Conservation (phyloP, 2,888 invertebrate genomes). For the Dasysyrphus albostriatus region DNA sequence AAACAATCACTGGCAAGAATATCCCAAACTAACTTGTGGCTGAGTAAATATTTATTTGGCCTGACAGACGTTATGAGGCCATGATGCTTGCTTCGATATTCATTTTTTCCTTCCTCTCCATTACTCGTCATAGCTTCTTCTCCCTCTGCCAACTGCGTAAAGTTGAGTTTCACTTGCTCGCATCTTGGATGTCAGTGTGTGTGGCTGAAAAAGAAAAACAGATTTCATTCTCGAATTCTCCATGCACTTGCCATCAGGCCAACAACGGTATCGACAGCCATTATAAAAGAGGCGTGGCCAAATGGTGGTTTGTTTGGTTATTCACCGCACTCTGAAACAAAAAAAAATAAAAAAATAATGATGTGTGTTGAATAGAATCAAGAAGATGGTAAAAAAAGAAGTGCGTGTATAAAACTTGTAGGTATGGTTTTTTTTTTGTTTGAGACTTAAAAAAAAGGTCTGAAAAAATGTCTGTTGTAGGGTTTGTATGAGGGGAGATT, state of each 20-base stretch:
- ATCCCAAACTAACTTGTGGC: constrained; percentile 52
- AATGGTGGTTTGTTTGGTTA: constrained; percentile 42
- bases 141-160: not conserved
- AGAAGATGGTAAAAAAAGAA: constrained; percentile 14
- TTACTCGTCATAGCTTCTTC: not conserved
- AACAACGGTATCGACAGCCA: constrained; percentile 52
- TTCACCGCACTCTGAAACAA: constrained; percentile 26
- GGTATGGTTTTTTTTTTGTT: not conserved
- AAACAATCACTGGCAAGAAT: constrained; percentile 45
- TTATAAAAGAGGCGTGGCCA: constrained; percentile 71
- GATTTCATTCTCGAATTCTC: constrained; percentile 17
- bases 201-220: constrained; percentile 25
- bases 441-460: not conserved
- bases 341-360: not conserved
- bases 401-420: not conserved
- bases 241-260: constrained; percentile 15
- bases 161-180: constrained; percentile 14
- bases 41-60: constrained; percentile 71
- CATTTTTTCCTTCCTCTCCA: constrained; percentile 3
- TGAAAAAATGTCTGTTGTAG: constrained; percentile 4
- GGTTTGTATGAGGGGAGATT: constrained; percentile 13
- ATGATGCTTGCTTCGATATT: constrained; percentile 46
- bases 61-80: constrained; percentile 66
- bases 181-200: constrained; percentile 1
- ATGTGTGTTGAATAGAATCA: constrained; percentile 18